Conservation (phyloP, 1,140 invertebrate genomes). For the Pseudomyrmex pallidus region DNA sequence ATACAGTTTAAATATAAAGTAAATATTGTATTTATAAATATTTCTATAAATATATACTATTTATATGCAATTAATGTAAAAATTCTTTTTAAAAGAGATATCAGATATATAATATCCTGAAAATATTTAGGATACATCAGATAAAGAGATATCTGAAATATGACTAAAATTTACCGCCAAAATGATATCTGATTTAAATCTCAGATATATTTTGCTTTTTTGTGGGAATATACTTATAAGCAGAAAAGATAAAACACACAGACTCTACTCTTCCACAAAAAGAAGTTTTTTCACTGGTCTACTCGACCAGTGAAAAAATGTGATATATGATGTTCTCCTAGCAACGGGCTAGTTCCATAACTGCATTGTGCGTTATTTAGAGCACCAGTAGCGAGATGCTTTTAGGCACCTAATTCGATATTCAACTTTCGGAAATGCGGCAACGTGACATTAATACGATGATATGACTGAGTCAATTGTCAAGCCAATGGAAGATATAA, state of each 20-base stretch:
- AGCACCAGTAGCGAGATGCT: constrained; percentile 70
- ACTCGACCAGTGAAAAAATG: constrained; percentile 54
- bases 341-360: constrained; percentile 69
- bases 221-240: neutral
- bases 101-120: too few relatives aligned
- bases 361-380: constrained; percentile 74
- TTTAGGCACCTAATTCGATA: constrained; percentile 75
- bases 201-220: too few relatives aligned
- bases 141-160: too few relatives aligned
- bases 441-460: constrained; percentile 61
- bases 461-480: constrained; percentile 47
- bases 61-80: too few relatives aligned
- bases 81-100: too few relatives aligned
- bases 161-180: too few relatives aligned
- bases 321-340: constrained; percentile 50
- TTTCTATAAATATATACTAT: too few relatives aligned
- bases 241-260: constrained; percentile 28
- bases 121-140: too few relatives aligned
- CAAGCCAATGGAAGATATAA: constrained; percentile 4
- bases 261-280: constrained; percentile 2
- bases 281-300: too few relatives aligned
- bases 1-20: too few relatives aligned
- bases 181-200: too few relatives aligned
- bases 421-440: constrained; percentile 73
- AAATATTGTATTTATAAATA: too few relatives aligned